Percentiles rank a stretch among this genome's conserved stretches.
These are phyloP conservation scores for Ceratina calcarata DNA, from an alignment of 1,140 invertebrate species.

Conservation along the genomic window DNA sequence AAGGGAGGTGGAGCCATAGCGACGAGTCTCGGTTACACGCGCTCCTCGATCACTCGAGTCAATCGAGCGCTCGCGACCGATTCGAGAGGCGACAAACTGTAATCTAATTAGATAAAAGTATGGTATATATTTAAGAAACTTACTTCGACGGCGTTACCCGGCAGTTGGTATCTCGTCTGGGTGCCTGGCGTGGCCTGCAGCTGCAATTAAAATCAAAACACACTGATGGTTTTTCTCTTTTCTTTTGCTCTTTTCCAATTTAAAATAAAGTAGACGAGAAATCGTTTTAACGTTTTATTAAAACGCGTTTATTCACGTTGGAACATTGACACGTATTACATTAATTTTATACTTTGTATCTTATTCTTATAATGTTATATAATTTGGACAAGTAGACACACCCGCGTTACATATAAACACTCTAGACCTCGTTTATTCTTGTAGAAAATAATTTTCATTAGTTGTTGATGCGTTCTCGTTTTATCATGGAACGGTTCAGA, in stretches of 20 bases:
- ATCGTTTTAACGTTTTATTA: neutral
- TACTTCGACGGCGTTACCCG: slow-evolving; percentile 9
- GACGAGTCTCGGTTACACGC: slow-evolving; percentile 23
- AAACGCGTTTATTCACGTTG: slow-evolving; percentile 22
- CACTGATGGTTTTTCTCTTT: neutral
- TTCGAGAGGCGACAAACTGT: slow-evolving; percentile 10
- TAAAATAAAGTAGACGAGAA: neutral
- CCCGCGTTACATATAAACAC: too few relatives aligned
- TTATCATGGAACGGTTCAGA: too few relatives aligned
- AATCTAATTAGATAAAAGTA: neutral
- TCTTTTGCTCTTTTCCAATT: neutral
- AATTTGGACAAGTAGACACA: too few relatives aligned
- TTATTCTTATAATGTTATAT: too few relatives aligned
- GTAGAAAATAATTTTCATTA: neutral
- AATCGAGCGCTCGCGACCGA: slow-evolving; percentile 11
- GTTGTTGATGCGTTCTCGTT: too few relatives aligned
- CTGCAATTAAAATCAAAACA: slow-evolving; percentile 30
- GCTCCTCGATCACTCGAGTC: slow-evolving; percentile 3
- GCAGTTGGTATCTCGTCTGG: neutral
- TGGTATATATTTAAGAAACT: slow-evolving; percentile 2
- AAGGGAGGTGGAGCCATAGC: slow-evolving; percentile 74
- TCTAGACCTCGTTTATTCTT: neutral
- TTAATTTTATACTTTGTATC: too few relatives aligned
- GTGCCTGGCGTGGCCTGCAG: neutral
- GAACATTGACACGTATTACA: neutral